Evolutionary conservation across 2,113 vertebrate species (phyloP).

Genomic region (Oenanthe oenanthe): DNA sequence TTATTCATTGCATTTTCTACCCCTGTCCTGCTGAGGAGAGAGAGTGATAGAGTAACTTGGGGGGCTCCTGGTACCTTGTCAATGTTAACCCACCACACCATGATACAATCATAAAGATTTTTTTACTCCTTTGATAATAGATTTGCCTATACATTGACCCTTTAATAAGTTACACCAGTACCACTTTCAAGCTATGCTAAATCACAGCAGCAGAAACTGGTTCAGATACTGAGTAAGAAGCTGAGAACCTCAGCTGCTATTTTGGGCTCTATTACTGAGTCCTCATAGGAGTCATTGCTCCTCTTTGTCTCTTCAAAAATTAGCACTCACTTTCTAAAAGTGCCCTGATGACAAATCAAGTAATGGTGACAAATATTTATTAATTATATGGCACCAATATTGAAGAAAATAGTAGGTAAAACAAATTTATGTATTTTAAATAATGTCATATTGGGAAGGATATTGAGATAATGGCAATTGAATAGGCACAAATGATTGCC

Average conservation of each 20-base stretch:
- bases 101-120: background rate
- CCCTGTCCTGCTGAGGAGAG: background rate
- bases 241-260: background rate
- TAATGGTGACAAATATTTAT: background rate
- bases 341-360: background rate
- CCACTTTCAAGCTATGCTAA: background rate
- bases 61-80: background rate
- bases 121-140: background rate
- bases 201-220: background rate
- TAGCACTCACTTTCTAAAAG: background rate
- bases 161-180: background rate
- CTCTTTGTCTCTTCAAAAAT: background rate
- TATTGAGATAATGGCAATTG: background rate
- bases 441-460: background rate
- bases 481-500: background rate
- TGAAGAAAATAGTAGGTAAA: background rate
- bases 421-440: background rate
- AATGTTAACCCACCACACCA: background rate
- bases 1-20: background rate
- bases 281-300: background rate
- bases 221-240: background rate
- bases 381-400: background rate
- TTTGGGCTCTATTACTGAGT: background rate
- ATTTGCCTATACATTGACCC: background rate
- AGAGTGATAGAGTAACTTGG: background rate